These are phyloP conservation scores for Edolisoma coerulescens DNA, from an alignment of 2,113 vertebrate species.

Conservation along the genomic window DNA sequence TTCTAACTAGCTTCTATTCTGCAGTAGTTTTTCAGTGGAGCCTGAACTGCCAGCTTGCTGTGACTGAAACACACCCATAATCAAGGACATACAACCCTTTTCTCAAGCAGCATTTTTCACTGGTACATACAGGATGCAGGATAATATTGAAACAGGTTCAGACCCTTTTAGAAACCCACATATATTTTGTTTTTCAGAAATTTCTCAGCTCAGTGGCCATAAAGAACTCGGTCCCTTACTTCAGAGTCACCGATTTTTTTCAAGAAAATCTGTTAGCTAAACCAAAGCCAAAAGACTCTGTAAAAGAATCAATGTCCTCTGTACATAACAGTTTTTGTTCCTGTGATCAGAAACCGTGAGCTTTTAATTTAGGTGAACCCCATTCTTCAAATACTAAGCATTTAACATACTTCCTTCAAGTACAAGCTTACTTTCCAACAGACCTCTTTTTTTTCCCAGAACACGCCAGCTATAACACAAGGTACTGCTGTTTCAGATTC, in stretches of 20 bases:
- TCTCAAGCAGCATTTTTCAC: not conserved
- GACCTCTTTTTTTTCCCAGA: not conserved
- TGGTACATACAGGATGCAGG: not conserved
- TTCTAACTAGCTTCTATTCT: not conserved
- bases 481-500: not conserved
- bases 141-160: not conserved
- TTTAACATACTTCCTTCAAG: not conserved
- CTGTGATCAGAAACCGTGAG: not conserved
- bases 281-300: not conserved
- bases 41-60: not conserved
- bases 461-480: fast-evolving
- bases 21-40: not conserved
- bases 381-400: not conserved
- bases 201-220: not conserved
- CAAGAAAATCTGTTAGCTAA: not conserved
- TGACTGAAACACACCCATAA: not conserved
- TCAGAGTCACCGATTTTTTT: not conserved
- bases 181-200: not conserved
- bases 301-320: not conserved
- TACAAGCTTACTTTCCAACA: not conserved
- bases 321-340: not conserved
- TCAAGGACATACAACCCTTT: not conserved
- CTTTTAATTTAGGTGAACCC: not conserved
- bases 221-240: not conserved
- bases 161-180: not conserved